phyloP scores from a whole-genome alignment of 1,140 invertebrate genomes.

The Aphelinus atriplicis region DNA sequence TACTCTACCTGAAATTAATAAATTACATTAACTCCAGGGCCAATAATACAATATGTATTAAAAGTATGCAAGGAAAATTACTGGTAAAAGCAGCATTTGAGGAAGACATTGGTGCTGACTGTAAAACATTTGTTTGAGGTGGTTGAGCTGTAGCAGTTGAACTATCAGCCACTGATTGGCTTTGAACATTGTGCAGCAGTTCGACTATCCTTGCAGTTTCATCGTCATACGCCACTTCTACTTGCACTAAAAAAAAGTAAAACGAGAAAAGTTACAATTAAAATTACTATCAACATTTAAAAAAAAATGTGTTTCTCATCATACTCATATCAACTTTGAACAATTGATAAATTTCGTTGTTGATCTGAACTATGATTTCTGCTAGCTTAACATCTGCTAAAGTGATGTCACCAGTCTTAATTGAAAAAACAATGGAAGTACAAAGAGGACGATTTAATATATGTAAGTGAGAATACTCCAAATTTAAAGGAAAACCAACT shows the following conservation, averaged over 20 bases:
- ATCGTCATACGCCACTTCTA: constrained; percentile 48
- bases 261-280: constrained; percentile 32
- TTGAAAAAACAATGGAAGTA: constrained; percentile 22
- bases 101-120: background rate
- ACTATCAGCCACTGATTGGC: constrained; percentile 5
- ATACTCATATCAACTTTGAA: constrained; percentile 65
- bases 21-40: background rate
- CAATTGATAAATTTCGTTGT: constrained; percentile 48
- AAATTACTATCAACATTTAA: constrained; percentile 40
- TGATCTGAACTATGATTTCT: constrained; percentile 47
- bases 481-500: constrained; percentile 48
- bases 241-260: constrained; percentile 45
- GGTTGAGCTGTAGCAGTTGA: background rate
- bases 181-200: constrained; percentile 12
- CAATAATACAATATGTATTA: background rate
- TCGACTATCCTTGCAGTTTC: constrained; percentile 60
- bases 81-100: constrained; percentile 6
- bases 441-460: too few species aligned
- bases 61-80: background rate
- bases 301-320: constrained; percentile 56
- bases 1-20: constrained; percentile 5
- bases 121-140: background rate
- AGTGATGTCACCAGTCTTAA: constrained; percentile 53
- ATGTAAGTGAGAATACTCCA: constrained; percentile 22
- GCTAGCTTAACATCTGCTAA: constrained; percentile 46